Percentiles rank a stretch among this genome's conserved stretches.
Conservation (phyloP, 2,113 vertebrate genomes). For the Tenebrosternarchus preto region DNA sequence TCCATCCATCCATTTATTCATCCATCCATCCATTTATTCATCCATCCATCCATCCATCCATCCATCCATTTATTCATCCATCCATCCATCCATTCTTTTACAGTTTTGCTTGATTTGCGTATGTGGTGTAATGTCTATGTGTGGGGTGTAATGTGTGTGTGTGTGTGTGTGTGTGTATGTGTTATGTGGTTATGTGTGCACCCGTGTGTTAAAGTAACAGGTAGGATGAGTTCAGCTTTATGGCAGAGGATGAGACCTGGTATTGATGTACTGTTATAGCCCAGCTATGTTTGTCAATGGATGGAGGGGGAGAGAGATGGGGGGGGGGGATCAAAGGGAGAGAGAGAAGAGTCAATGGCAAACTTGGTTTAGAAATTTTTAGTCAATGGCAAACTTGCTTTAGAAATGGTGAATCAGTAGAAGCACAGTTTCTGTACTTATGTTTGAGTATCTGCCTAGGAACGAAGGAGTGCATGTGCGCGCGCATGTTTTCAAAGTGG, state of each 20-base stretch:
- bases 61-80: background rate
- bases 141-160: too few relatives aligned
- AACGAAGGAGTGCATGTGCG: background rate
- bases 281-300: background rate
- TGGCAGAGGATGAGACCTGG: background rate
- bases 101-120: background rate
- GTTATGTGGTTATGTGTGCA: too few relatives aligned
- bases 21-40: background rate
- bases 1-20: background rate
- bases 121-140: too few relatives aligned
- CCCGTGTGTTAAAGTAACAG: background rate
- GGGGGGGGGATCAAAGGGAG: too few relatives aligned
- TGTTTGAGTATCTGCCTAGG: background rate
- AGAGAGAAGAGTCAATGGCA: too few relatives aligned
- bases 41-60: too few relatives aligned
- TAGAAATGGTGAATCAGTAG: too few relatives aligned
- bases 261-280: background rate
- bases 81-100: background rate
- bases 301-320: too few relatives aligned
- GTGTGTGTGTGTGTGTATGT: background rate
- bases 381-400: too few relatives aligned
- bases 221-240: background rate
- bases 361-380: too few relatives aligned
- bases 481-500: conserved; percentile 4
- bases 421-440: background rate